These are phyloP conservation scores for Drymodes brunneopygia DNA, from an alignment of 2,113 vertebrate genomes.

Conservation along the genomic window DNA sequence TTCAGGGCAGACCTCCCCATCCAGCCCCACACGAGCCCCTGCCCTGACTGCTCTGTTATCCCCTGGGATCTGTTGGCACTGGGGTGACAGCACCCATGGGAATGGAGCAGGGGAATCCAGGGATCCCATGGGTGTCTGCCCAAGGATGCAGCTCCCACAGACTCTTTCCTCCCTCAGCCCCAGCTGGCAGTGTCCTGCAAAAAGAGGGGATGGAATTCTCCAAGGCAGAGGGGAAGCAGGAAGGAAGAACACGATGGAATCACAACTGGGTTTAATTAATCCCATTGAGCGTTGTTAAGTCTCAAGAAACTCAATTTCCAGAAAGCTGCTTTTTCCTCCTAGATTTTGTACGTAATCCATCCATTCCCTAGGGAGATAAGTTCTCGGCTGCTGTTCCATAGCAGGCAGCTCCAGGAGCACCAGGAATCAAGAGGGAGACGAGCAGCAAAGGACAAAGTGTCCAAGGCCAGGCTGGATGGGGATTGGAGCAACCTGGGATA, in stretches of 20 bases:
- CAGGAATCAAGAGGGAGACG: neutral
- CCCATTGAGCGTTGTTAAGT: neutral
- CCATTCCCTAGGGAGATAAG: neutral
- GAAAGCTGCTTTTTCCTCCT: neutral
- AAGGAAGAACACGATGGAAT: neutral
- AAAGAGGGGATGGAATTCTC: neutral
- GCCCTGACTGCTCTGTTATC: neutral
- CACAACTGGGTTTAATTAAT: neutral
- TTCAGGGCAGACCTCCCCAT: neutral
- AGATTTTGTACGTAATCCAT: neutral
- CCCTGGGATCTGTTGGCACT: fast-evolving
- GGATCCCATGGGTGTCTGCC: neutral
- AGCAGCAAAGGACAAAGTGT: neutral
- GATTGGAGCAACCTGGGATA: neutral
- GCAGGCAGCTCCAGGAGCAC: neutral
- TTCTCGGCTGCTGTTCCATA: neutral
- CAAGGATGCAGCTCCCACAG: neutral
- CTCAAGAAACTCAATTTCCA: neutral
- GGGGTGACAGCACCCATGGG: neutral
- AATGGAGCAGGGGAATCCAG: neutral
- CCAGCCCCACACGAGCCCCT: neutral
- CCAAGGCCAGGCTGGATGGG: neutral
- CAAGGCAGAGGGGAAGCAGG: neutral
- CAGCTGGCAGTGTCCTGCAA: neutral
- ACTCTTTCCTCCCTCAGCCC: neutral